Base-by-base conservation (phyloP, 2,797 vertebrate species). In the Cercopithecus mitis region DNA sequence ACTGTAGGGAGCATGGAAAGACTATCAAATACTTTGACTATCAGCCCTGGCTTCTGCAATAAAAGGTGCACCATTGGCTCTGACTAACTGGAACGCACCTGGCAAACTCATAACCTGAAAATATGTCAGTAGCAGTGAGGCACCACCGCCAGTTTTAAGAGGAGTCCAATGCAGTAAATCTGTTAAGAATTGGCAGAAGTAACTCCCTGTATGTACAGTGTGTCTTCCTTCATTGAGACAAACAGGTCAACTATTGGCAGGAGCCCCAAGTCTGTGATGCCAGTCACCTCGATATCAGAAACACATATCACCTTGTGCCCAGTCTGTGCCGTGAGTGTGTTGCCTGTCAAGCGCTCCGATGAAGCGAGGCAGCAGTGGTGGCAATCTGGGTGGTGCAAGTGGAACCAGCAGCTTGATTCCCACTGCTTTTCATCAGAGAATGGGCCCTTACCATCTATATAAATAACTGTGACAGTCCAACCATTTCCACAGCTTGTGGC, bases 391-490 rank as follows among this genome's bases (percentile, higher is more conserved):
- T 41, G 41, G 47, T 36, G 4, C 30, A 83, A n/a, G 45, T 6
- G 30, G 76, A 80, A 80, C 14, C 27, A 50, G 50, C 5, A 87
- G 33, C 39, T 92, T 84, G 77, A 83, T 64, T 58, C 45, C 25
- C 77, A 7, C 75, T 94, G 81, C 50, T 77, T 92, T 41, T 96
- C 39, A 88, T 88, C 25, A 55, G 52, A 96, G 43, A 90, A 67
- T 5, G 43, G 43, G 17, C 27, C 41, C 27, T 95, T 77, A 57
- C 39, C 22, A 22, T 88, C 76, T 81, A 52, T 55, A 61, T 61
- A 61, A 96, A 84, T 92, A 70, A 79, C 20, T 70, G 41, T 79
- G 87, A 88, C 41, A 86, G 41, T 27, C 57, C 93, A 95, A 85
- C 80, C 80, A 94, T 58, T 85, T 92, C 79, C 73, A 81, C 15